These are phyloP conservation scores for Eupsilia transversa DNA, from an alignment of 2,888 invertebrate species.

Conservation along the genomic window DNA sequence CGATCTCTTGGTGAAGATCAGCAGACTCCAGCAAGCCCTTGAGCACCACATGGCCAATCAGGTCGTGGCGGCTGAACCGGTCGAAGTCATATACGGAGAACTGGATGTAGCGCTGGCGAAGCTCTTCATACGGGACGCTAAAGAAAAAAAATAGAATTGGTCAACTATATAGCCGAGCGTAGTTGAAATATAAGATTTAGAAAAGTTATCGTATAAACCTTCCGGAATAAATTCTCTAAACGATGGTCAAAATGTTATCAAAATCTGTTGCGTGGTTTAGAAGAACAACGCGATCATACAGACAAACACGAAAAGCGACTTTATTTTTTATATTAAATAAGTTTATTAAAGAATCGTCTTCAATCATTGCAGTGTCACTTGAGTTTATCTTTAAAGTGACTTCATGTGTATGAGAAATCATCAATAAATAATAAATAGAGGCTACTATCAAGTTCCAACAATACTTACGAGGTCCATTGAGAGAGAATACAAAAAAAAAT, in stretches of 20 bases:
- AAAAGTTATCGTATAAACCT: no score
- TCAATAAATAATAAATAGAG: constrained; percentile 5
- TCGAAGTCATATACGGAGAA: constrained; percentile 97
- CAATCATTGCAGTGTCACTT: constrained; percentile 1
- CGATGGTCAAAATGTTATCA: no score
- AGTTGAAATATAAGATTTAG: no score
- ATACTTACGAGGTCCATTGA: constrained; percentile 2
- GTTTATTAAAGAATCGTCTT: no score
- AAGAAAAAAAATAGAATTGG: not conserved
- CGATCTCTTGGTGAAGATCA: constrained; percentile 95
- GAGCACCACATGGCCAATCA: constrained; percentile 96
- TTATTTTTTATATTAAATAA: no score
- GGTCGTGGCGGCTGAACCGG: constrained; percentile 96
- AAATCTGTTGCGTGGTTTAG: no score
- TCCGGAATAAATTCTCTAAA: no score
- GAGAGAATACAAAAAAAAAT: constrained; percentile 6
- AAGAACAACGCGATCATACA: no score
- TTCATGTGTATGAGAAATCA: not conserved
- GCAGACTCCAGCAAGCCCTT: constrained; percentile 94
- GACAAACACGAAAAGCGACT: no score
- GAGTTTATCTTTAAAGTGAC: not conserved
- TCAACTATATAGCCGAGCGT: no score
- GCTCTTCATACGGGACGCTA: constrained; percentile 94
- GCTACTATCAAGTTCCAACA: not conserved
- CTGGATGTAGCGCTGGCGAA: constrained; percentile 94